Base-by-base conservation (phyloP, 2,888 invertebrate genomes). In the Eristalis pertinax region DNA sequence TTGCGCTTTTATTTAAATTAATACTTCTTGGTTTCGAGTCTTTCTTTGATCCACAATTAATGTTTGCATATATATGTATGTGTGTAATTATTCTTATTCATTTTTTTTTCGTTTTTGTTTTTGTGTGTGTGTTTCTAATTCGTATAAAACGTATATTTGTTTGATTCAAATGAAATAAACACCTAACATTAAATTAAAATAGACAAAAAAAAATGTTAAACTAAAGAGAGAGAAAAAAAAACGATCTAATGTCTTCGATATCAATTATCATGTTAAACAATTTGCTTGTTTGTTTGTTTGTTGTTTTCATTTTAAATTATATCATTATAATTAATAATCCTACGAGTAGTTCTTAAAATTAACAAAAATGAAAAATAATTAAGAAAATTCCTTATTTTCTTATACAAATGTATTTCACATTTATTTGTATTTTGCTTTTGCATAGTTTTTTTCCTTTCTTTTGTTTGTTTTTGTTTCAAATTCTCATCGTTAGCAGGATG, bases 1-100 rank as follows among this genome's bases (percentile, higher is more conserved):
- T 80, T 77, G 69, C 19, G 7, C n/a, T 68, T 75, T 64, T 82
- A 22, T 70, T 70, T 70, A 19, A 89, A 89, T 91, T 92, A 92
- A 92, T 92, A 92, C 92, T 92, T 93, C 91, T 90, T 92, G 92
- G 92, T 91, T 93, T 92, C 91, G 92, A 93, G 92, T 93, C 92
- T 92, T 92, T 89, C 87, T 91, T 89, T 89, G 90, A 88, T 89
- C 86, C 77, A 81, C 88, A 77, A 85, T 86, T 50, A 83, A 84
- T 87, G 80, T 89, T 82, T 88, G 89, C 89, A 63, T 88, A 63
- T 88, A 83, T 88, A 87, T 50, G 50, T 50, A 50, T 50, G 50
- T 50, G 19, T 50, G 19, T 19, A 19, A 8, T 19, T 50, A 50
- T 19, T 22, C 50, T 19, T 50, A 84, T 64, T 60, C 87, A 90